Conservation (phyloP, 2,888 invertebrate genomes). For the Limnephilus marmoratus region DNA sequence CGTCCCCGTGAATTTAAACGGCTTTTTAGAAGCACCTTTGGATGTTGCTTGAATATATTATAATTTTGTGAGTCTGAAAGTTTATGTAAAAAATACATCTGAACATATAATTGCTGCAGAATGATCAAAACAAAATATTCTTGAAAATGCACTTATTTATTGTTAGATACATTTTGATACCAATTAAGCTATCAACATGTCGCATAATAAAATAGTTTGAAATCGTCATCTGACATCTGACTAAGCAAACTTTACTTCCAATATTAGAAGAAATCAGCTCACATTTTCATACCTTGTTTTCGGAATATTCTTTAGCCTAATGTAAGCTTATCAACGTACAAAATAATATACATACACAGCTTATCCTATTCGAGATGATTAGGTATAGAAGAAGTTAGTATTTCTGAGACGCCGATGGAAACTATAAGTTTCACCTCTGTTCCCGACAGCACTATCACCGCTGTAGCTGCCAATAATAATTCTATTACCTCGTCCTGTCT, state of each 20-base stretch:
- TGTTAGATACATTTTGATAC: background rate
- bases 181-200: background rate
- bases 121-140: too few species aligned
- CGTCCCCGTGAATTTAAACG: too few species aligned
- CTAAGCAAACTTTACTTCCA: background rate
- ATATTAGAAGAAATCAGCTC: background rate
- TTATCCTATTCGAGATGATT: background rate
- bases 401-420: background rate
- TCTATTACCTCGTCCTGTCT: slow-evolving; percentile 55
- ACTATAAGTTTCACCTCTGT: slow-evolving; percentile 11
- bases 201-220: background rate
- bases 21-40: too few species aligned
- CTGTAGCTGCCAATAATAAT: slow-evolving; percentile 59
- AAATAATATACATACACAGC: background rate
- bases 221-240: background rate
- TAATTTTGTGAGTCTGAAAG: too few species aligned
- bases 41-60: too few species aligned
- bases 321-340: background rate
- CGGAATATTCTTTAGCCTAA: background rate
- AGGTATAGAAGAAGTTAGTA: background rate
- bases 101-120: too few species aligned
- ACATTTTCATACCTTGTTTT: background rate
- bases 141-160: too few species aligned
- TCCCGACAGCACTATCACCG: slow-evolving; percentile 6
- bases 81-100: too few species aligned